These are phyloP conservation scores for Lasioglossum figueresi DNA, from an alignment of 2,888 invertebrate genomes.

Conservation along the genomic window DNA sequence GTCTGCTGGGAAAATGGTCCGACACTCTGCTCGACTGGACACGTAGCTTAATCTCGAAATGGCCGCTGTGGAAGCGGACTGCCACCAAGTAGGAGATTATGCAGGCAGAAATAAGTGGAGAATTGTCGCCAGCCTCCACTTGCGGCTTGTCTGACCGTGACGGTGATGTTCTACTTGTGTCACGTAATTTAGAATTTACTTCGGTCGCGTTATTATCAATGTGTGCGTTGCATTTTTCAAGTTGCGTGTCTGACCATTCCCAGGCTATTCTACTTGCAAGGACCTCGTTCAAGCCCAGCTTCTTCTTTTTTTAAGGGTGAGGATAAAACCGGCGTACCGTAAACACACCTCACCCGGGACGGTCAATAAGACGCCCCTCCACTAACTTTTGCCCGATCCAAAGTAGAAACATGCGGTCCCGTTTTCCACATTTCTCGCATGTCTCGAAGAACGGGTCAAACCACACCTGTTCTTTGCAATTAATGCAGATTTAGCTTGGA, in stretches of 20 bases:
- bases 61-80: not conserved
- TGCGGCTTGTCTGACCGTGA: not conserved
- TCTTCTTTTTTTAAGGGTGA: no score
- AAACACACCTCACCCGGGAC: no score
- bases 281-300: not conserved
- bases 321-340: no score
- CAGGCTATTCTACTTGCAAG: not conserved
- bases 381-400: no score
- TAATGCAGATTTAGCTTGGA: no score
- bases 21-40: not conserved
- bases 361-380: no score
- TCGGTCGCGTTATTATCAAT: accelerated
- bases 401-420: no score
- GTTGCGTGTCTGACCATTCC: not conserved
- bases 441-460: no score
- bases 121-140: not conserved
- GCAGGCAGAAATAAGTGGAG: not conserved
- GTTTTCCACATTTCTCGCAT: no score
- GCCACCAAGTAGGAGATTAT: not conserved
- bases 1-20: not conserved
- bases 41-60: not conserved
- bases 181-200: not conserved
- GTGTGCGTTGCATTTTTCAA: not conserved
- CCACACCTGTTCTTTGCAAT: no score
- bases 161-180: not conserved